These are phyloP conservation scores for Diadophis punctatus DNA, from an alignment of 2,113 vertebrate species.

Conservation along the genomic window DNA sequence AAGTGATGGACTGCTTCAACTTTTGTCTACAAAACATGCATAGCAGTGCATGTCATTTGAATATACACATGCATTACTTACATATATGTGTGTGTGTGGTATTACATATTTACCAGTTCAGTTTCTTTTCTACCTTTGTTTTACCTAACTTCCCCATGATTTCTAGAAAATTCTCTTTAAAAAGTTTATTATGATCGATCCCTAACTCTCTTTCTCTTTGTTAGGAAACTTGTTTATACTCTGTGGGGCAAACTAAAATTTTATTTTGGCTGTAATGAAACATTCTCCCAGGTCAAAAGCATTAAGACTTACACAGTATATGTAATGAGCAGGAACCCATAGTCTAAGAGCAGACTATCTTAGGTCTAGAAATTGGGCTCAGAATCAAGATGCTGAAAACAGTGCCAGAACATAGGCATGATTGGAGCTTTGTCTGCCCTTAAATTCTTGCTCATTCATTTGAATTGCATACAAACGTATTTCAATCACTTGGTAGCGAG, in stretches of 20 bases:
- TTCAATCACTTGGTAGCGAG: background rate
- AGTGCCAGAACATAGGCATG: background rate
- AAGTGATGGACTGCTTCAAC: background rate
- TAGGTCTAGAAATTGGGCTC: background rate
- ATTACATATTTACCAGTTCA: background rate
- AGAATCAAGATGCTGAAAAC: background rate
- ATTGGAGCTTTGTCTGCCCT: background rate
- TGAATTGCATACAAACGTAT: background rate
- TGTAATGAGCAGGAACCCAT: background rate
- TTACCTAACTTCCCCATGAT: background rate
- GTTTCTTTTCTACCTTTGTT: background rate
- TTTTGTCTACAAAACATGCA: background rate
- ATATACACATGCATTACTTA: too few relatives aligned
- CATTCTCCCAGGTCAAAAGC: background rate
- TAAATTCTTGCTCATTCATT: background rate
- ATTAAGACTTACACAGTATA: background rate
- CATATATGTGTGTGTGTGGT: background rate
- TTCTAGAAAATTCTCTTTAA: background rate
- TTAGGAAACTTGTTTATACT: background rate
- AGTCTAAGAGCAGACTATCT: background rate
- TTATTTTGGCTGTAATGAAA: background rate
- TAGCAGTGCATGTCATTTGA: background rate
- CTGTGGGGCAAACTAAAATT: background rate
- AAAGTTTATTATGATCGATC: background rate
- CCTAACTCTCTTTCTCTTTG: background rate